Evolutionary conservation across 2,888 invertebrate genomes (phyloP), one percentile per base, ranked within the genome.

Genomic region (Cataglyphis rosenhaueri): DNA sequence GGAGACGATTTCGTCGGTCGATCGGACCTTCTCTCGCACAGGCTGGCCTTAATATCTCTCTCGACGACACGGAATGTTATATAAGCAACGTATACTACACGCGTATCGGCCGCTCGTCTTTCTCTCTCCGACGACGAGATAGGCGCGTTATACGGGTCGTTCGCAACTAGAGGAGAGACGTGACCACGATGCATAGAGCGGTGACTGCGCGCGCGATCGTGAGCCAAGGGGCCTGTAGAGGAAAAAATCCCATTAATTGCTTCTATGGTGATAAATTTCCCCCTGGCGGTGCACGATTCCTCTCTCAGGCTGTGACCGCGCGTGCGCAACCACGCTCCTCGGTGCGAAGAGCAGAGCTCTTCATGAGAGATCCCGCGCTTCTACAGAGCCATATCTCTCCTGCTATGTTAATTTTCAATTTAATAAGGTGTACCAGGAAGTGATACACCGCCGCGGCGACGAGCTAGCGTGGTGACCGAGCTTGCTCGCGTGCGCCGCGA

Each of bases 201-300:
- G 90, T 79, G 92, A 91, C 90, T 91, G 87, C 81, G 89, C 88
- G 75, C 48, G 76, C 55, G 76, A 70, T 92, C 92, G 92, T 92
- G 92, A 92, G 91, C 87, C 87, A 83, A 84, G 52, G 85, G 84
- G 87, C 86, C 82, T 86, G 88, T 85, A 88, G 86, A 75, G 91
- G 89, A 93, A 93, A 48, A 93, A 93, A 92, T 93, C 88, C 86
- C 93, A 93, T 93, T 93, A 93, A 93, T 93, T 93, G 93, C 93
- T 93, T 93, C 93, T 92, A 93, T 91, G 92, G 93, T 93, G 93
- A 93, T 93, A 93, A 93, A 93, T 93, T 93, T 93, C 92, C 93
- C 93, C 91, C 91, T 92, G 93, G 93, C 93, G 88, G 89, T 93
- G 92, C 93, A 93, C 93, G 93, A 93, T 90, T 92, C 91, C 85